These are phyloP conservation scores for Trilocha varians DNA, from an alignment of 2,888 invertebrate species.

Conservation along the genomic window DNA sequence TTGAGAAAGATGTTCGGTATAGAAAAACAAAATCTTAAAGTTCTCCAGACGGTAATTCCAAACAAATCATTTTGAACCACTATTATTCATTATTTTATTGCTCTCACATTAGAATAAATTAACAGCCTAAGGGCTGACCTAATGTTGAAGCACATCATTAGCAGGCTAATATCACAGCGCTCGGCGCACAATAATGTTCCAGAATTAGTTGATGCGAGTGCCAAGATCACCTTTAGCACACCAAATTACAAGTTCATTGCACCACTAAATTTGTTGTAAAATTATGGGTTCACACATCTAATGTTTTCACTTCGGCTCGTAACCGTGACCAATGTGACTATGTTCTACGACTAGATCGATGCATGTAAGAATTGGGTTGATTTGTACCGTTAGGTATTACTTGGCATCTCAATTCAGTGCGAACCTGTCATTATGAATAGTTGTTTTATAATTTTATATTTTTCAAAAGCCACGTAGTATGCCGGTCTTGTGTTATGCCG, in stretches of 20 bases:
- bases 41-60: background rate
- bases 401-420: slow-evolving; percentile 32
- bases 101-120: background rate
- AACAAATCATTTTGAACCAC: no score
- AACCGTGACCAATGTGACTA: slow-evolving; percentile 57
- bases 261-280: slow-evolving; percentile 58
- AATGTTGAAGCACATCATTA: slow-evolving; percentile 26
- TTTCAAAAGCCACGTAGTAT: slow-evolving; percentile 33
- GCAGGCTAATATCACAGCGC: slow-evolving; percentile 45
- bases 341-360: slow-evolving; percentile 51
- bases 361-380: slow-evolving; percentile 53
- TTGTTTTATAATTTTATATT: slow-evolving; percentile 32
- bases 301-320: slow-evolving; percentile 59
- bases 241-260: slow-evolving; percentile 63
- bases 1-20: no score
- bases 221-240: slow-evolving; percentile 44
- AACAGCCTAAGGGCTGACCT: background rate
- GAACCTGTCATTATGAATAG: slow-evolving; percentile 38
- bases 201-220: slow-evolving; percentile 46
- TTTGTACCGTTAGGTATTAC: slow-evolving; percentile 49
- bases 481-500: slow-evolving; percentile 23
- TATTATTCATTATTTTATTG: no score
- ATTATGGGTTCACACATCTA: slow-evolving; percentile 67
- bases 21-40: no score
- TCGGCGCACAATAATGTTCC: slow-evolving; percentile 44